Conservation (phyloP, 2,113 vertebrate species). For the Microtus montanus region DNA sequence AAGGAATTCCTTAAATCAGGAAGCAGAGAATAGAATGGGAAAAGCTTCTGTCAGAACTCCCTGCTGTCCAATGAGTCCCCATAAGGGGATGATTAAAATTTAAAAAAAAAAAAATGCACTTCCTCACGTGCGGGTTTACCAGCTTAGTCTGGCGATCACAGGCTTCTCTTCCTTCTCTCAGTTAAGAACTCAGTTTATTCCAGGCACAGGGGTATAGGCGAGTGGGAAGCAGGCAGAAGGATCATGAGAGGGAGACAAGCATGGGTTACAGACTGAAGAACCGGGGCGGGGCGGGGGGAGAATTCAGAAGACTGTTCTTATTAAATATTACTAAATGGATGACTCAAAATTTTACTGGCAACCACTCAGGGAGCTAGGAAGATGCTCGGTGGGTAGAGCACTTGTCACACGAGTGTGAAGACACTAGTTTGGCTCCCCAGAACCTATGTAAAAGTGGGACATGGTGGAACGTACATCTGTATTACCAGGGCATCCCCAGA, state of each 20-base stretch:
- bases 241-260: too few relatives aligned
- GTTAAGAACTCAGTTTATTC: background rate
- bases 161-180: background rate
- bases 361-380: background rate
- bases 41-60: slow-evolving; percentile 42
- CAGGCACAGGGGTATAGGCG: background rate
- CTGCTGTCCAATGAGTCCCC: slow-evolving; percentile 56
- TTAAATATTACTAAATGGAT: background rate
- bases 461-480: too few relatives aligned
- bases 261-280: background rate
- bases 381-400: too few relatives aligned
- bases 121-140: slow-evolving; percentile 15
- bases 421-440: background rate
- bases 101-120: background rate
- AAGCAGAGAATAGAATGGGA: slow-evolving; percentile 52
- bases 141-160: background rate
- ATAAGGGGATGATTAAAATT: background rate
- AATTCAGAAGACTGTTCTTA: background rate
- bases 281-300: too few relatives aligned
- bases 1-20: slow-evolving; percentile 50
- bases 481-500: background rate
- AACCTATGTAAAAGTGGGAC: too few relatives aligned
- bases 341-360: background rate
- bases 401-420: background rate
- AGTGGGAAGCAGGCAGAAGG: too few relatives aligned